Evolutionary conservation across 2,888 invertebrate species (phyloP).

Genomic region (Netelia melanura): DNA sequence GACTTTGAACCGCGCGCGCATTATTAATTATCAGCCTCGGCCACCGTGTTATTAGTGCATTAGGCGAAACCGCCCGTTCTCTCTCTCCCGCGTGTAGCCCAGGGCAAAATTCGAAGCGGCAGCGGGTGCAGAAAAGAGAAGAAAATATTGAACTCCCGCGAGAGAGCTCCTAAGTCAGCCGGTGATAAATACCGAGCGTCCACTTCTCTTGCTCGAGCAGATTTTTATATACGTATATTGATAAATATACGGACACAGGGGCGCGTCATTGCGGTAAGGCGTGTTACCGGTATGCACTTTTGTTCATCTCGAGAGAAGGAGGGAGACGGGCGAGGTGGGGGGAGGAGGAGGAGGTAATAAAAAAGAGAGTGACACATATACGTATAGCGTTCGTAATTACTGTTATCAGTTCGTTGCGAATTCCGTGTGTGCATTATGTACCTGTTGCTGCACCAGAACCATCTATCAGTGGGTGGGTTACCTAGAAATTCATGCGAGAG

Average conservation of each 20-base stretch:
- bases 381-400: conserved; percentile 77
- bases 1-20: conserved; percentile 61
- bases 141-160: conserved; percentile 54
- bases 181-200: conserved; percentile 80
- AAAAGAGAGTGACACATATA: conserved; percentile 79
- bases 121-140: conserved; percentile 67
- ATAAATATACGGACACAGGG: conserved; percentile 11
- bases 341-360: neutral
- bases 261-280: conserved; percentile 32
- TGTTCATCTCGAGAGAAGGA: conserved; percentile 20
- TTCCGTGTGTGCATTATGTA: conserved; percentile 68
- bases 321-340: neutral
- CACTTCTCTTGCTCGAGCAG: conserved; percentile 58
- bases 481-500: conserved; percentile 53
- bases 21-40: conserved; percentile 83
- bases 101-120: conserved; percentile 73
- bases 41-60: conserved; percentile 84
- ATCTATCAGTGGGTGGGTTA: conserved; percentile 72
- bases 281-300: conserved; percentile 45
- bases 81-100: conserved; percentile 69
- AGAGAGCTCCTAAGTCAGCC: conserved; percentile 75
- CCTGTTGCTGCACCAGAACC: conserved; percentile 79
- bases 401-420: conserved; percentile 79
- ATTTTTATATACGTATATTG: conserved; percentile 16
- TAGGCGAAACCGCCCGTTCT: conserved; percentile 82